A percentile compares a stretch with the other conserved stretches of the same genome.
Conservation (phyloP, 2,888 invertebrate species). For the Pristionchus mayeri region DNA sequence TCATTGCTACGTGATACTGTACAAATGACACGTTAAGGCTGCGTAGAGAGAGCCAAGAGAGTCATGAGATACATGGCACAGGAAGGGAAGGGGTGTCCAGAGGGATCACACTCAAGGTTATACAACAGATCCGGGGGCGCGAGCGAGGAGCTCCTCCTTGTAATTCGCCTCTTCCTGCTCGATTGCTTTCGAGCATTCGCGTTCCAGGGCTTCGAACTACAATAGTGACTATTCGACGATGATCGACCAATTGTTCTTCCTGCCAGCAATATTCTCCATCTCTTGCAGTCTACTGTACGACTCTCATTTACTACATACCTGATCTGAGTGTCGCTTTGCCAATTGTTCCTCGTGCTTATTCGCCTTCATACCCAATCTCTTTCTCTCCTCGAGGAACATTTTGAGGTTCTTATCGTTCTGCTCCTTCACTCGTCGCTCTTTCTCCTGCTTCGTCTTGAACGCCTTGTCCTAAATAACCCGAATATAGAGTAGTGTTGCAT, state of each 20-base stretch:
- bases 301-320: slow-evolving; percentile 45
- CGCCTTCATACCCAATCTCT: slow-evolving; percentile 71
- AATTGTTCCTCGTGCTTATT: slow-evolving; percentile 74
- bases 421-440: slow-evolving; percentile 89
- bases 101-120: slow-evolving; percentile 46
- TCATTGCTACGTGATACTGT: neutral
- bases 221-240: neutral
- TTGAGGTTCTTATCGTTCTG: slow-evolving; percentile 86
- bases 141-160: slow-evolving; percentile 71
- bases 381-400: slow-evolving; percentile 76
- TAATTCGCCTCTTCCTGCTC: slow-evolving; percentile 73
- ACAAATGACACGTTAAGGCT: neutral
- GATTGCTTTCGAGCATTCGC: slow-evolving; percentile 65
- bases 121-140: slow-evolving; percentile 70
- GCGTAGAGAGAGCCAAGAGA: no score
- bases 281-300: neutral
- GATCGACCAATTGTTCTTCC: neutral
- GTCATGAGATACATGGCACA: neutral
- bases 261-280: neutral
- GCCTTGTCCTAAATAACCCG: slow-evolving; percentile 94
- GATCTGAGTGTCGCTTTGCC: slow-evolving; percentile 70
- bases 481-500: no score
- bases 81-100: neutral
- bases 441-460: slow-evolving; percentile 92
- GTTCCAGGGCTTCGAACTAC: slow-evolving; percentile 65